These are phyloP conservation scores for cattle (Bos taurus) DNA, from an alignment of 2,113 vertebrate genomes.

Conservation along the genomic window ARS-UCD2.0 NC_037337.1:22381501-22382000, in stretches of 20 bases:
- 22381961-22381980: background rate
- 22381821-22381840: slow-evolving; percentile 14
- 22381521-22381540: background rate
- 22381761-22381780: background rate
- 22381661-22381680: background rate
- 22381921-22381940: background rate
- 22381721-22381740: background rate
- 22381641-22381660: background rate
- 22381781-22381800: background rate
- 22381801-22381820: background rate
- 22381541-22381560: background rate
- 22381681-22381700: background rate
- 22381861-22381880: background rate
- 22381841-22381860: background rate
- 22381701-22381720: background rate
- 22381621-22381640: background rate
- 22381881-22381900: background rate
- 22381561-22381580: background rate
- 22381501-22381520: background rate
- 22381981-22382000: too few species aligned
- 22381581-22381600: background rate
- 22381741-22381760: slow-evolving; percentile 9
- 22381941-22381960: background rate
- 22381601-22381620: background rate
- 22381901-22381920: background rate